These are phyloP conservation scores for Andrena cerasifolii DNA, from an alignment of 1,140 invertebrate species.

Conservation along the genomic window DNA sequence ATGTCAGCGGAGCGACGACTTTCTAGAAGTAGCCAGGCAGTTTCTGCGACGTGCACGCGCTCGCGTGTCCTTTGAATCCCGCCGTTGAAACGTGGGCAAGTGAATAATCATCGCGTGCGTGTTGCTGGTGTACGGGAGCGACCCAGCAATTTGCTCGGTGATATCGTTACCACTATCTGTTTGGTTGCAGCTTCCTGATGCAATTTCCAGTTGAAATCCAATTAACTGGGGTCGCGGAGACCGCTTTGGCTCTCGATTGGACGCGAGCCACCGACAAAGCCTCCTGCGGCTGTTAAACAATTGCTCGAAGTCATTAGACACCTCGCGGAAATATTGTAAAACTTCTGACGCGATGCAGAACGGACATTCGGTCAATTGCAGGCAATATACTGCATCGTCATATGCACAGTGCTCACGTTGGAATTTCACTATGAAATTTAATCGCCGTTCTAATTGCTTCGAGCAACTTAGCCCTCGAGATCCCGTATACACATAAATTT, in stretches of 20 bases:
- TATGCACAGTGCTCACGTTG: no score
- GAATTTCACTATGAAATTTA: no score
- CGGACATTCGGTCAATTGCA: no score
- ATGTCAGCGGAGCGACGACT: not conserved
- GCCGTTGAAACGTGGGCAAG: constrained; percentile 70
- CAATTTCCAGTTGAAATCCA: not conserved
- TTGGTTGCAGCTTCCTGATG: constrained; percentile 4
- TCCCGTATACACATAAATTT: not conserved
- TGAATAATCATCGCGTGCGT: constrained; percentile 72
- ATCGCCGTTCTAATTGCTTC: not conserved
- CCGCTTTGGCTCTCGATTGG: not conserved
- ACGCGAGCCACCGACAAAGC: not conserved
- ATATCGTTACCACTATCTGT: constrained; percentile 40
- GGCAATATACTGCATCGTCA: no score
- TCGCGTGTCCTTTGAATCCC: constrained; percentile 60
- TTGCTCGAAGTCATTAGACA: not conserved
- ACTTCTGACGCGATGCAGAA: no score
- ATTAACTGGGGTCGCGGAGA: not conserved
- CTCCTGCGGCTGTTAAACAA: not conserved
- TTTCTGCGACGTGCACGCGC: not conserved
- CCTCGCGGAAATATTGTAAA: no score
- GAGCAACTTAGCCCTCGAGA: not conserved
- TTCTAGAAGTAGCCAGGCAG: constrained; percentile 32
- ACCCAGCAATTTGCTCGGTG: constrained; percentile 55
- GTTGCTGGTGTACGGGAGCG: constrained; percentile 43